Evolutionary conservation across 2,888 invertebrate species (phyloP).

Genomic region (Agrotis ipsilon): DNA sequence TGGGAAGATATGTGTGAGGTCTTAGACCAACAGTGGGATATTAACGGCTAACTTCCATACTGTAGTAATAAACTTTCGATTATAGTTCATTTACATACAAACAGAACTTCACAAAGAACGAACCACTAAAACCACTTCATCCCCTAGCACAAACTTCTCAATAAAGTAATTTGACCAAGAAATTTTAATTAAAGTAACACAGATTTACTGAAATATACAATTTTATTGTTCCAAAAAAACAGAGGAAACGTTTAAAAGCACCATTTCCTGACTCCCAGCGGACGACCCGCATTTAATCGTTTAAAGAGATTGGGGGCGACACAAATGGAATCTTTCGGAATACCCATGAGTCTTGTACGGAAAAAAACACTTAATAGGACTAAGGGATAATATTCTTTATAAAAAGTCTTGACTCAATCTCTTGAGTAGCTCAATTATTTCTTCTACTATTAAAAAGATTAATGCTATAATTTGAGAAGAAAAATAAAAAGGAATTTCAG

Average conservation of each 20-base stretch:
- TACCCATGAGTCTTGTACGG: constrained; percentile 19
- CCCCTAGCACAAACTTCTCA: neutral
- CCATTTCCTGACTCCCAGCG: constrained; percentile 12
- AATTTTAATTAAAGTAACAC: neutral
- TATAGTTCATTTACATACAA: neutral
- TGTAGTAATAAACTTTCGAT: no score
- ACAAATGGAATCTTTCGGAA: constrained; percentile 40
- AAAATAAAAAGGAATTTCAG: no score
- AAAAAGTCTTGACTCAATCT: neutral
- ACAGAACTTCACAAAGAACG: neutral
- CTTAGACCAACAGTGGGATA: no score
- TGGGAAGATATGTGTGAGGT: no score
- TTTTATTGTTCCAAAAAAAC: neutral
- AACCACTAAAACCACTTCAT: no score
- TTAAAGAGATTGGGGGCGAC: constrained; percentile 16
- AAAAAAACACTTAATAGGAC: constrained; percentile 39
- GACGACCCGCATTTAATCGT: constrained; percentile 29
- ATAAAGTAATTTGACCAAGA: neutral
- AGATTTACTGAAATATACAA: neutral
- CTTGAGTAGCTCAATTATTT: neutral
- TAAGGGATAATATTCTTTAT: neutral
- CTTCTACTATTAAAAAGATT: no score
- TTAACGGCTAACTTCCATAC: no score
- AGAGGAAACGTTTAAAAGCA: constrained; percentile 17
- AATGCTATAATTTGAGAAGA: no score